A percentile compares a stretch with the other conserved stretches of the same genome.
Evolutionary conservation across 2,797 vertebrate genomes (phyloP).

Genomic region (Telmatherina bonti): DNA sequence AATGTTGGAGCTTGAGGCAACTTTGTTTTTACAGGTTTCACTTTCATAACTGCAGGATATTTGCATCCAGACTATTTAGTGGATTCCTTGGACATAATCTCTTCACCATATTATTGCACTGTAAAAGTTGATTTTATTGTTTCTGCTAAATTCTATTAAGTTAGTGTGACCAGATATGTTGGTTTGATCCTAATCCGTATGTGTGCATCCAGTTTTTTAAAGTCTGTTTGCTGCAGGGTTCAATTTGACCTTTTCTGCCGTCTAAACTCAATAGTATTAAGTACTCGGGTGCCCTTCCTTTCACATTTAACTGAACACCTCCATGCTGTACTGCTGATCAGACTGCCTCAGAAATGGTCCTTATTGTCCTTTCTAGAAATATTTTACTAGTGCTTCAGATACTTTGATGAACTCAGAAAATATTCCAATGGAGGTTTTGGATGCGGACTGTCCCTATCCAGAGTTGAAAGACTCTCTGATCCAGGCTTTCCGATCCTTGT

Average conservation of each 20-base stretch:
- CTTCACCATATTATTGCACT: background rate
- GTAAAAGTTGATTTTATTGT: background rate
- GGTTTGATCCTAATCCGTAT: no score
- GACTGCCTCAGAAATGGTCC: background rate
- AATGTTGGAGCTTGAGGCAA: background rate
- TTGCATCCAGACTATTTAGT: background rate
- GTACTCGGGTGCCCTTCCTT: background rate
- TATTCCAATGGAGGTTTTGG: conserved; percentile 84
- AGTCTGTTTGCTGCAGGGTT: background rate
- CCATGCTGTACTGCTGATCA: background rate
- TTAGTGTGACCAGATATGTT: background rate
- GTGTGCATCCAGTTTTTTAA: no score
- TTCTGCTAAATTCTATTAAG: background rate
- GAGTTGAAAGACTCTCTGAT: conserved; percentile 85
- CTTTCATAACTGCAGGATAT: conserved; percentile 4
- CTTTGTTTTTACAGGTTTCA: background rate
- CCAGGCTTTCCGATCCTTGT: conserved; percentile 83
- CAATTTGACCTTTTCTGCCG: background rate
- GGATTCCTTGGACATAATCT: background rate
- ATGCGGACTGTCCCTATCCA: conserved; percentile 87
- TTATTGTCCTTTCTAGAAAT: conserved; percentile 64
- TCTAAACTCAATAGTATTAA: conserved; percentile 7
- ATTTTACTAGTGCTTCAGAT: conserved; percentile 58
- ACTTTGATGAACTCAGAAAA: conserved; percentile 46
- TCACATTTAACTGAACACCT: background rate